Evolutionary conservation across 1,140 invertebrate genomes (phyloP), one percentile per base, ranked within the genome.

Genomic region (Bombyx mori): DNA sequence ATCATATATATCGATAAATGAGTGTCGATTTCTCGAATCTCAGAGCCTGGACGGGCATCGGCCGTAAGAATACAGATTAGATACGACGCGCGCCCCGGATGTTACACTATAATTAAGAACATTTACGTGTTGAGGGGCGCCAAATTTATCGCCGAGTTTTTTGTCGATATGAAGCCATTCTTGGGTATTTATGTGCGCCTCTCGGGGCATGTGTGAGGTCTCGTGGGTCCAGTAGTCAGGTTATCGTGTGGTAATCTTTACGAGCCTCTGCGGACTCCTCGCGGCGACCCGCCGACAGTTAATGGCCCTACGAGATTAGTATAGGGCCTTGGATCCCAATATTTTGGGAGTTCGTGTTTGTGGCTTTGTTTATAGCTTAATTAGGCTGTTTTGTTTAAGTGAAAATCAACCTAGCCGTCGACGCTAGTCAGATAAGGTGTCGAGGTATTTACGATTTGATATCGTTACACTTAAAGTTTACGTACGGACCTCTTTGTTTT

Each of bases 301-400:
- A 86, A 86, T 85, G 81, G 79, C 74, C 70, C 67, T 58, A 66
- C 58, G 73, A 82, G 77, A 84, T 82, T 83, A 85, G 79, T 75
- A 75, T 73, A 69, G 53, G 57, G 65, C 54, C 58, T 65, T 58
- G 54, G 66, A 72, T 67, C 69, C 62, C 67, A 75, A 79, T 77
- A 76, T 79, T 82, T 86, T 80, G 68, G 73, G 71, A 74, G 73
- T 52, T 61, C 75, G 75, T 86, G 77, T 84, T 82, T 82, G 78
- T 79, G 79, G 83, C 70, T 79, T 82, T 79, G 80, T 86, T 86
- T 86, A 86, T 86, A 79, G 80, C 83, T 86, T 86, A 86, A 86
- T 86, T 86, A 86, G 81, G 72, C 83, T 83, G 82, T 84, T 86
- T 83, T 86, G 83, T 84, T 76, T 82, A 79, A 83, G 65, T 79